Percentiles rank a stretch among this genome's conserved stretches.
Conservation (phyloP, 1,140 invertebrate genomes). For the Euschistus heros region DNA sequence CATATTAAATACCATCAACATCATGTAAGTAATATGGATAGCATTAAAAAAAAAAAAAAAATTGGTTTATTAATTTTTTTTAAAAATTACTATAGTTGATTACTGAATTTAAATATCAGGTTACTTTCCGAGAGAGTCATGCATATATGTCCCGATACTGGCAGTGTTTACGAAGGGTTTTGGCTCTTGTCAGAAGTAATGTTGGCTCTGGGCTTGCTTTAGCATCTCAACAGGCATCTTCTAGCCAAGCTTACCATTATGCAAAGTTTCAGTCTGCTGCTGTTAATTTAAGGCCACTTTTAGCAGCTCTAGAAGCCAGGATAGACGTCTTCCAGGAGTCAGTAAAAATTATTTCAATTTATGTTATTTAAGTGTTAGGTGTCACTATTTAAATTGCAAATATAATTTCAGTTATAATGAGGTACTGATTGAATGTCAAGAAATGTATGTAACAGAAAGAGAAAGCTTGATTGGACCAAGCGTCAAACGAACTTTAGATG, state of each 20-base stretch:
- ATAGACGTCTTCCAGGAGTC: slow-evolving; percentile 24
- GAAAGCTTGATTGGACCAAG: slow-evolving; percentile 61
- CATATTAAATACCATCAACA: slow-evolving; percentile 74
- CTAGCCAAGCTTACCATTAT: slow-evolving; percentile 27
- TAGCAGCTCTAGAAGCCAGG: slow-evolving; percentile 26
- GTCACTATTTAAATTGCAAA: slow-evolving; percentile 9
- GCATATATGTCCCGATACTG: slow-evolving; percentile 62
- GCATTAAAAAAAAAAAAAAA: no score
- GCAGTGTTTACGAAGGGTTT: slow-evolving; percentile 65
- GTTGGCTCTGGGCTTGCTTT: slow-evolving; percentile 59
- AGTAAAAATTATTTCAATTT: slow-evolving; percentile 19
- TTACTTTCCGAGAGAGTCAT: slow-evolving; percentile 59
- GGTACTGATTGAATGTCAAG: slow-evolving; percentile 70
- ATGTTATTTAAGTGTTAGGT: neutral
- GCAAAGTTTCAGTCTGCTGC: slow-evolving; percentile 28
- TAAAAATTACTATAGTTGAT: slow-evolving; percentile 22
- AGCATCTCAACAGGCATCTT: slow-evolving; percentile 54
- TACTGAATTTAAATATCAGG: slow-evolving; percentile 35
- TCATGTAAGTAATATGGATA: slow-evolving; percentile 50
- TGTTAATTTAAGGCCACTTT: slow-evolving; percentile 24
- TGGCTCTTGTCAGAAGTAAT: slow-evolving; percentile 66
- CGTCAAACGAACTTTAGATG: slow-evolving; percentile 61
- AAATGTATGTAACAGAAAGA: slow-evolving; percentile 70
- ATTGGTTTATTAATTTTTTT: slow-evolving; percentile 14
- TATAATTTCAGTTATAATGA: slow-evolving; percentile 52